phyloP scores from a whole-genome alignment of 2,797 vertebrate genomes.

The Ambastaia sidthimunki region DNA sequence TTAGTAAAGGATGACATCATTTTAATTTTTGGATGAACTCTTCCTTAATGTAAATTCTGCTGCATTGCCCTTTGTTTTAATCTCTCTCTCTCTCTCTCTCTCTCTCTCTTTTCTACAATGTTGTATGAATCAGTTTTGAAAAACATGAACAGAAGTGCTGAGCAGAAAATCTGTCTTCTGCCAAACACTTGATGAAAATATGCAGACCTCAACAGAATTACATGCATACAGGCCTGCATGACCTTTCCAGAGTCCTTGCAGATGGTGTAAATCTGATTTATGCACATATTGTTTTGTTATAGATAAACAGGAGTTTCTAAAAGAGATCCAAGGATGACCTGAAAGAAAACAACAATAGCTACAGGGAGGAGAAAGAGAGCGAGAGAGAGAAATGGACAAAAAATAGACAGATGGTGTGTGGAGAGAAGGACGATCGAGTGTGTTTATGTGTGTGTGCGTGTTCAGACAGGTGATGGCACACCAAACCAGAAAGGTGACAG shows the following conservation, averaged over 20 bases:
- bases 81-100: no score
- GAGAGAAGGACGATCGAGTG: slow-evolving; percentile 6
- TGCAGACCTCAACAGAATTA: neutral
- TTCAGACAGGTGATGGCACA: slow-evolving; percentile 37
- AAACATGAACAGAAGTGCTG: neutral
- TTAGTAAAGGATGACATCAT: neutral
- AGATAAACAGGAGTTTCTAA: neutral
- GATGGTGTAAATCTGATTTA: neutral
- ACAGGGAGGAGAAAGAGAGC: neutral
- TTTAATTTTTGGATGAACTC: neutral
- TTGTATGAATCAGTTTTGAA: neutral
- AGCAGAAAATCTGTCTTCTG: neutral
- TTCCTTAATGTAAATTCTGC: neutral
- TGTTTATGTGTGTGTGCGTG: slow-evolving; percentile 42
- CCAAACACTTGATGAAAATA: neutral
- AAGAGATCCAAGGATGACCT: neutral
- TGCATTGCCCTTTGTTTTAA: neutral
- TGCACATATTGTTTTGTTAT: neutral
- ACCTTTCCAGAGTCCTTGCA: neutral
- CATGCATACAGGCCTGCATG: neutral
- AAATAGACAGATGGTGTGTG: neutral
- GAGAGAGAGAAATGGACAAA: neutral
- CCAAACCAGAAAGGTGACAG: slow-evolving; percentile 41
- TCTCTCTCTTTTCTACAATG: neutral
- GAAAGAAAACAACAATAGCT: neutral